These are phyloP conservation scores for Dromius quadrimaculatus DNA, from an alignment of 2,888 invertebrate genomes.

Conservation along the genomic window DNA sequence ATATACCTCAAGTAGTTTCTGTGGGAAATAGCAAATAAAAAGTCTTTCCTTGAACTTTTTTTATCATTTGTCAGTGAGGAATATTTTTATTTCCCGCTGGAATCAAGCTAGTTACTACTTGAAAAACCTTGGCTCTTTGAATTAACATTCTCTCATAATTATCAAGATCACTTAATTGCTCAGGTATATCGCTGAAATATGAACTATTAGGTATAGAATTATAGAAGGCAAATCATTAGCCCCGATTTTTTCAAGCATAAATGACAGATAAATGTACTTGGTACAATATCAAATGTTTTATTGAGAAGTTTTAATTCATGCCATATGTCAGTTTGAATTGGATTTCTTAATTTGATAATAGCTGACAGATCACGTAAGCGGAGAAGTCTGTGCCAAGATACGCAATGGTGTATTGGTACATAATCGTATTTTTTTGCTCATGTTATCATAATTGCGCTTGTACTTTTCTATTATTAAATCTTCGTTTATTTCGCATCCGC, in stretches of 20 bases:
- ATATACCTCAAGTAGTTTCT: constrained; percentile 60
- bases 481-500: no score
- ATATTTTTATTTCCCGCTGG: constrained; percentile 59
- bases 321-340: no score
- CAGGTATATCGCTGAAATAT: constrained; percentile 51
- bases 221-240: constrained; percentile 56
- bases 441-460: no score
- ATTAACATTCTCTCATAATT: constrained; percentile 58
- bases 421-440: no score
- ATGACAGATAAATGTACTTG: no score
- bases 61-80: constrained; percentile 56
- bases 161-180: constrained; percentile 55
- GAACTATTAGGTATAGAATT: constrained; percentile 58
- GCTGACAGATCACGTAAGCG: no score
- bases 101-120: constrained; percentile 59
- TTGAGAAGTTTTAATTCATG: no score
- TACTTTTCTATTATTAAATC: no score
- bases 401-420: no score
- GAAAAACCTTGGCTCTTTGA: constrained; percentile 61
- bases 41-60: background rate
- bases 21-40: constrained; percentile 61
- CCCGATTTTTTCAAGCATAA: constrained; percentile 54
- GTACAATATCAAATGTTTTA: no score
- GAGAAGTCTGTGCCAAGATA: no score
- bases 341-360: no score